Conservation (phyloP, 2,888 invertebrate species). For the Zaprionus obscuricornis region DNA sequence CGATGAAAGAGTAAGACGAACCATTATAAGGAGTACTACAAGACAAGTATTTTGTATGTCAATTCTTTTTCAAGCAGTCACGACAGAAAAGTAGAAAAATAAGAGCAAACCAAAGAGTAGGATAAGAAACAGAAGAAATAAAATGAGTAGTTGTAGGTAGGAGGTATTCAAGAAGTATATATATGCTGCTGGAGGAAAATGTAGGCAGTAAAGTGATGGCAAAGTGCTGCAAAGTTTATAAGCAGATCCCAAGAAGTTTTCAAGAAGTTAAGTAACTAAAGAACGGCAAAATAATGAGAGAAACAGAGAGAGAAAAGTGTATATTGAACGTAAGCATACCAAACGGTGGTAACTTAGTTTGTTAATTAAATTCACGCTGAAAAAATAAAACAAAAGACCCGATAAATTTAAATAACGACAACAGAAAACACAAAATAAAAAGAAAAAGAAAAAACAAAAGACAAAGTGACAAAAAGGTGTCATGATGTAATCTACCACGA, state of each 20-base stretch:
- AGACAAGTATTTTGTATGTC: conserved; percentile 76
- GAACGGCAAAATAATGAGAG: too few species aligned
- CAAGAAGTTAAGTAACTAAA: conserved; percentile 48
- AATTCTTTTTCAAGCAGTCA: conserved; percentile 75
- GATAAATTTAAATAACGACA: conserved; percentile 12
- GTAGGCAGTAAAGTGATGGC: background rate
- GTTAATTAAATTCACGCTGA: conserved; percentile 56
- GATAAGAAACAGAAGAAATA: background rate
- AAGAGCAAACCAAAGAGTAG: conserved; percentile 2
- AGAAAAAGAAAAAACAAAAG: background rate
- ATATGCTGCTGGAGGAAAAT: too few species aligned
- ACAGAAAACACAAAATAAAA: conserved; percentile 3
- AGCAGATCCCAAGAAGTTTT: background rate
- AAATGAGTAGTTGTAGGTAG: conserved; percentile 13
- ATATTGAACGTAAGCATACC: too few species aligned
- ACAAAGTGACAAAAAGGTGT: conserved; percentile 32
- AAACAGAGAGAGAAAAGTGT: too few species aligned
- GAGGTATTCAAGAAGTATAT: background rate
- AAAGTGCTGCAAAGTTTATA: conserved; percentile 48
- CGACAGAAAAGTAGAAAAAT: conserved; percentile 36
- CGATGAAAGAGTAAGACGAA: conserved; percentile 27
- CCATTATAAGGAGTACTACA: conserved; percentile 43
- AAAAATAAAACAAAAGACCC: conserved; percentile 2
- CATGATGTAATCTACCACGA: conserved; percentile 45
- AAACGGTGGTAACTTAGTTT: conserved; percentile 44